Conservation (phyloP, 2,888 invertebrate species). For the Tenodera sinensis region DNA sequence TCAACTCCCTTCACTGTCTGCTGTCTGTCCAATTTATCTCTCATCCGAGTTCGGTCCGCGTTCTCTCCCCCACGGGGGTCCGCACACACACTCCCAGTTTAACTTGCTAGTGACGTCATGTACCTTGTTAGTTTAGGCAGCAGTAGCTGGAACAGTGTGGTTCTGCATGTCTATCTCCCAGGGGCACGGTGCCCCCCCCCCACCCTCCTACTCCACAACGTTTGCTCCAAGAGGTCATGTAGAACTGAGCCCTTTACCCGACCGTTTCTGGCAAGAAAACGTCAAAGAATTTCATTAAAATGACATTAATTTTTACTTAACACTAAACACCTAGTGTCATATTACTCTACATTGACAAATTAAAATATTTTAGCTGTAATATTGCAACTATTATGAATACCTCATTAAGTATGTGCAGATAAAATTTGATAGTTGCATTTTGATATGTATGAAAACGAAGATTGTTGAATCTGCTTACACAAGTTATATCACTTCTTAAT, state of each 20-base stretch:
- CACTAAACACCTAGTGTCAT: too few relatives aligned
- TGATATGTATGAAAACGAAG: too few relatives aligned
- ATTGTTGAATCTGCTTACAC: too few relatives aligned
- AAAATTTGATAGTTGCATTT: too few relatives aligned
- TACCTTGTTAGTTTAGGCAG: neutral
- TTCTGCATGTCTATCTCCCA: neutral
- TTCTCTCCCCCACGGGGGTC: neutral
- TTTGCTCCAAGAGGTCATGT: neutral
- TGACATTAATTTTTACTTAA: too few relatives aligned
- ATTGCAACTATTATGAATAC: too few relatives aligned
- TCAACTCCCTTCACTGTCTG: neutral
- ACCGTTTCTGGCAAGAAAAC: neutral
- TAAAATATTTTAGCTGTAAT: too few relatives aligned
- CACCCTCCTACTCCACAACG: too few relatives aligned
- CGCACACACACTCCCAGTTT: neutral
- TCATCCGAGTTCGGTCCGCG: neutral
- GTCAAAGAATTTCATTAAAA: too few relatives aligned
- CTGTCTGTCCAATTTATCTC: conserved; percentile 3
- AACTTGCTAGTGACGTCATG: neutral
- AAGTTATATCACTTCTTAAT: too few relatives aligned
- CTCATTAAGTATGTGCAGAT: too few relatives aligned
- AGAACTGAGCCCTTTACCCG: neutral
- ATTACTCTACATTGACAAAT: too few relatives aligned
- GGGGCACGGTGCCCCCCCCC: neutral
- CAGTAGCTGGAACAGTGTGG: neutral